These are phyloP conservation scores for Kuschelorhynchus macadamiae DNA, from an alignment of 2,888 invertebrate genomes.

Conservation along the genomic window DNA sequence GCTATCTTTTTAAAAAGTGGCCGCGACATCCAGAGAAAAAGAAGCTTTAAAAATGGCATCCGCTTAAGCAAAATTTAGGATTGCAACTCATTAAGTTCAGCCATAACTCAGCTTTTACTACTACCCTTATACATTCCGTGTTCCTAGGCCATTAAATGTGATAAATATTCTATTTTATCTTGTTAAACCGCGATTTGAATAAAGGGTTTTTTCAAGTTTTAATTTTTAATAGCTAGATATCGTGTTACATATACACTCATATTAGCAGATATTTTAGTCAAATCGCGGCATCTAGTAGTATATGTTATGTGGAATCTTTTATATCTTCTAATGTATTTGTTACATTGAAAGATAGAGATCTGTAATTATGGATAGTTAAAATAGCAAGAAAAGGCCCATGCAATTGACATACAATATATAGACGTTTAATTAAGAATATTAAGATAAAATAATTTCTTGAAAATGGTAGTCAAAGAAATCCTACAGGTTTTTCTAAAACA, in stretches of 20 bases:
- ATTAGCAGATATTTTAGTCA: too few relatives aligned
- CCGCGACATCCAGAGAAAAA: background rate
- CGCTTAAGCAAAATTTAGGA: conserved; percentile 14
- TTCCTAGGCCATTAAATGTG: conserved; percentile 31
- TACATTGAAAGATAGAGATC: too few relatives aligned
- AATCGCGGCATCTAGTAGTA: too few relatives aligned
- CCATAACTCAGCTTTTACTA: conserved; percentile 32
- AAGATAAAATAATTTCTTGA: too few relatives aligned
- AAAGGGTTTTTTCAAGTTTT: background rate
- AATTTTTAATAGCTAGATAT: background rate
- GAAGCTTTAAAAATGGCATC: conserved; percentile 10
- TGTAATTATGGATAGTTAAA: too few relatives aligned
- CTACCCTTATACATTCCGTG: conserved; percentile 23
- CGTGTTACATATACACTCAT: too few relatives aligned
- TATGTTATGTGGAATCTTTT: background rate
- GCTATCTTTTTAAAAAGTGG: background rate
- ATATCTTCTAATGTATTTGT: background rate
- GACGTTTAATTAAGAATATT: too few relatives aligned
- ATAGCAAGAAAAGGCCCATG: too few relatives aligned
- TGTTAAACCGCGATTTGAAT: background rate
- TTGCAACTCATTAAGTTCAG: conserved; percentile 21
- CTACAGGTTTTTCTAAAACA: too few relatives aligned
- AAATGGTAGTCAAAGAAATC: too few relatives aligned
- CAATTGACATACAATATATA: too few relatives aligned
- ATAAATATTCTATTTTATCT: conserved; percentile 30